Evolutionary conservation across 2,797 vertebrate species (phyloP), one percentile per base, ranked within the genome.

Genomic region (Mallotus villosus): DNA sequence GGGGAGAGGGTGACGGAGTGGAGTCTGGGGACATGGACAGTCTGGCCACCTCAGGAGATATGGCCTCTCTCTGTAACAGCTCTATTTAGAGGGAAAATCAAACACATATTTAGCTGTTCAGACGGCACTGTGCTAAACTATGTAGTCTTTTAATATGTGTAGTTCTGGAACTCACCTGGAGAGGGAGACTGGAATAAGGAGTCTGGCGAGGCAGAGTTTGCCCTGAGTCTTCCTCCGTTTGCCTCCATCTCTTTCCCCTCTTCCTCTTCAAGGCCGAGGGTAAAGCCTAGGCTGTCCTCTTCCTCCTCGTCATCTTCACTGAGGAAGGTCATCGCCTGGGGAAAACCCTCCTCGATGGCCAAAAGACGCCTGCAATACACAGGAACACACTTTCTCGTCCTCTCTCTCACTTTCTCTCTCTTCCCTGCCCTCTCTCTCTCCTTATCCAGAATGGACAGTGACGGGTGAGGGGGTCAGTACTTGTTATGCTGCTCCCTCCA

Each of bases 401-500:
- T 27, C 59, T 27, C 22, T 60, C 7, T 24, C 57, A 24, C 7
- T 60, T 22, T 60, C n/a, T 60, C 57, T 2, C 2, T 29, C 25
- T 25, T 1, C 2, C 32, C 4, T 1, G 1, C 32, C 4, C 32
- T 34, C 32, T 60, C n/a, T 49, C 12, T 46, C 4, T 49, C 21
- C 4, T 49, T 14, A 24, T 32, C 34, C 34, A 37, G 8, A 9
- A 16, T 9, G 49, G 49, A 70, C 58, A 7, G 24, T 32, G 58
- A 2, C 14, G 51, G 22, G 60, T 12, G 22, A 49, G 17, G 41
- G 21, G 32, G 55, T 53, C 19, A 70, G 11, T 89, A 94, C 93
- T 84, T 90, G 84, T 82, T 86, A 73, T 93, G 88, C 64, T 90
- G 80, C 74, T 89, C 80, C 78, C 88, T 90, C 93, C 92, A 93